phyloP scores from a whole-genome alignment of 2,888 invertebrate genomes.

The Unio delphinus region DNA sequence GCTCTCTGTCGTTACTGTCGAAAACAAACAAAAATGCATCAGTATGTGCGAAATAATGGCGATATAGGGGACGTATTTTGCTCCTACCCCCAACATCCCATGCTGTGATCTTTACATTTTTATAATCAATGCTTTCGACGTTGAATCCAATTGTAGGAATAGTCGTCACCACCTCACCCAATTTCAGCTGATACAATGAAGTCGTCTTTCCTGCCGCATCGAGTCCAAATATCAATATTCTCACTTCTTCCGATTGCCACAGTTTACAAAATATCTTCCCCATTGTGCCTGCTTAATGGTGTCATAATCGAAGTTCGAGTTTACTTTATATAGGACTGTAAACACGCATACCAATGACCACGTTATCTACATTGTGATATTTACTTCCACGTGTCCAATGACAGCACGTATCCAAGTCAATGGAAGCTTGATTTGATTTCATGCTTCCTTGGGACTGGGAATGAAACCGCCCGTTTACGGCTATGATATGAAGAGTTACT shows the following conservation, averaged over 20 bases:
- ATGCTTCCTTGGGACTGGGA: too few relatives aligned
- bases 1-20: slow-evolving; percentile 49
- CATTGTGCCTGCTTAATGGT: too few relatives aligned
- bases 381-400: too few relatives aligned
- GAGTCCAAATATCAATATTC: slow-evolving; percentile 36
- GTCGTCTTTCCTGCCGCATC: slow-evolving; percentile 52
- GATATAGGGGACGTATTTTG: slow-evolving; percentile 38
- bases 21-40: slow-evolving; percentile 46
- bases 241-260: slow-evolving; percentile 5
- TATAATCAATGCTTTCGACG: slow-evolving; percentile 38
- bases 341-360: too few relatives aligned
- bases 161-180: slow-evolving; percentile 48
- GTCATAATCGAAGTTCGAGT: too few relatives aligned
- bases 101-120: slow-evolving; percentile 24
- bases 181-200: slow-evolving; percentile 38
- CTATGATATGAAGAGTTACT: too few relatives aligned
- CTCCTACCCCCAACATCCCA: slow-evolving; percentile 51
- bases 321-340: too few relatives aligned
- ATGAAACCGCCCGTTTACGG: too few relatives aligned
- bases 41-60: slow-evolving; percentile 41
- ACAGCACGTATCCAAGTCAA: too few relatives aligned
- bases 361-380: too few relatives aligned
- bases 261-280: neutral
- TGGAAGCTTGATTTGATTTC: too few relatives aligned
- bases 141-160: slow-evolving; percentile 57